phyloP scores from a whole-genome alignment of 2,888 invertebrate species.

The Heliconius aoede region DNA sequence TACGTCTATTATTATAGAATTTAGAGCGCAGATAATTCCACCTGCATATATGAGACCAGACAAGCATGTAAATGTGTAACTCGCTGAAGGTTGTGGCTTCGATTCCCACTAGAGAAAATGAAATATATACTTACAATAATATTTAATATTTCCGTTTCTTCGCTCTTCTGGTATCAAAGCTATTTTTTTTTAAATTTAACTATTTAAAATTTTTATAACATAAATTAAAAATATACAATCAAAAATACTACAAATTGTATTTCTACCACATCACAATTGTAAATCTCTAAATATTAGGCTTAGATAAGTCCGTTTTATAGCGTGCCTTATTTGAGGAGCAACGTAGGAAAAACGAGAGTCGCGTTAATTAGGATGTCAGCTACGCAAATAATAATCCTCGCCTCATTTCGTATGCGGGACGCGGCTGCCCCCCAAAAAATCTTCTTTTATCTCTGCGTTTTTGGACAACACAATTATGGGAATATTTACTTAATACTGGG shows the following conservation, averaged over 20 bases:
- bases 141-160: too few species aligned
- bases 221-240: background rate
- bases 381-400: slow-evolving; percentile 78
- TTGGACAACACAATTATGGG: slow-evolving; percentile 76
- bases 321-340: slow-evolving; percentile 44
- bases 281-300: background rate
- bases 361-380: slow-evolving; percentile 79
- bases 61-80: too few species aligned
- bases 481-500: slow-evolving; percentile 73
- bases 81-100: too few species aligned
- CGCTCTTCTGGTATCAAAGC: too few species aligned
- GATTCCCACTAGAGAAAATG: too few species aligned
- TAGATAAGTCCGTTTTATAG: slow-evolving; percentile 19
- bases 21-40: too few species aligned
- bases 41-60: too few species aligned
- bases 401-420: slow-evolving; percentile 76
- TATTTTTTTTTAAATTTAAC: too few species aligned
- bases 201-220: too few species aligned
- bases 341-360: slow-evolving; percentile 71
- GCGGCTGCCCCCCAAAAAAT: slow-evolving; percentile 68
- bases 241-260: background rate
- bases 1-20: too few species aligned
- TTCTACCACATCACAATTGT: slow-evolving; percentile 7
- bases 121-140: too few species aligned
- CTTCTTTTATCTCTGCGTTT: slow-evolving; percentile 74